A percentile compares a stretch with the other conserved stretches of the same genome.
Evolutionary conservation across 2,113 vertebrate species (phyloP).

Genomic region (Aegithalos caudatus): DNA sequence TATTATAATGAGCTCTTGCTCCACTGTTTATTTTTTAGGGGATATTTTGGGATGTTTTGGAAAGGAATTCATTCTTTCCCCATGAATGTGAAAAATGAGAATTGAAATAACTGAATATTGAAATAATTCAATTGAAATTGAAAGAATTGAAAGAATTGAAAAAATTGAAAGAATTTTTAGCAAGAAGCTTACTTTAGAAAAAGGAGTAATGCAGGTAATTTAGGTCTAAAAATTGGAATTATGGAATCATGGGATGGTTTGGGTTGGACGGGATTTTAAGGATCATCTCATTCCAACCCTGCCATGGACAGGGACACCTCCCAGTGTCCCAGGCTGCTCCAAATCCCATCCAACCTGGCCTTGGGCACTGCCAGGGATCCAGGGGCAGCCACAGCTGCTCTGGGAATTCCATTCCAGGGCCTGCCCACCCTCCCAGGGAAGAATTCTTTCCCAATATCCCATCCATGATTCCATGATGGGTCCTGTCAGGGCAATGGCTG

Average conservation of each 20-base stretch:
- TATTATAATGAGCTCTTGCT: neutral
- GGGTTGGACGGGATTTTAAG: neutral
- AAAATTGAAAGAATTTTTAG: neutral
- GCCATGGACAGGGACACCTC: neutral
- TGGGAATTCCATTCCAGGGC: neutral
- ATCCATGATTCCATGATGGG: neutral
- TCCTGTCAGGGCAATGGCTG: neutral
- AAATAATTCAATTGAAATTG: no score
- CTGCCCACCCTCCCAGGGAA: neutral
- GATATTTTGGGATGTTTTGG: neutral
- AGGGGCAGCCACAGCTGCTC: neutral
- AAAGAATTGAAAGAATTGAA: no score
- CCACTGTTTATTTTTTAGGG: neutral
- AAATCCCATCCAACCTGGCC: neutral
- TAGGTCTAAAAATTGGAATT: neutral
- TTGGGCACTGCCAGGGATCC: neutral
- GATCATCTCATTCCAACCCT: no score
- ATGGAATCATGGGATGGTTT: neutral
- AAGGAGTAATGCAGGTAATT: neutral
- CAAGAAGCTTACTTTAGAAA: neutral
- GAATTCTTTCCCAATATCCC: rapidly evolving
- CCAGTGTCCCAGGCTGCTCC: neutral
- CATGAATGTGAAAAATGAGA: neutral
- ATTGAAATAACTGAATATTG: neutral
- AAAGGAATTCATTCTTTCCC: neutral